These are phyloP conservation scores for Ispidina picta DNA, from an alignment of 2,797 vertebrate species.

Conservation along the genomic window DNA sequence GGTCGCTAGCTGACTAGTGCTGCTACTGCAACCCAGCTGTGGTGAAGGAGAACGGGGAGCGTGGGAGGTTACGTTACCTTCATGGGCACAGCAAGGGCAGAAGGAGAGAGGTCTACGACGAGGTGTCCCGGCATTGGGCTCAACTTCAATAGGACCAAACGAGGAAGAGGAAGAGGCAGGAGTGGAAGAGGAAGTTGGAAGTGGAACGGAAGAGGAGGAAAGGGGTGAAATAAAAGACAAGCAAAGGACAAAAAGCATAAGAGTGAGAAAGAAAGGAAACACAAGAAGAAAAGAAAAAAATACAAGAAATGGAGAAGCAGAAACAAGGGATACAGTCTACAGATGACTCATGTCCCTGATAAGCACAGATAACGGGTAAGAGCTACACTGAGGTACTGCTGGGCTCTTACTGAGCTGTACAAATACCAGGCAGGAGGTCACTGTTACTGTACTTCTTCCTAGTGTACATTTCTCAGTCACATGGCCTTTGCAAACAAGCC, in stretches of 20 bases:
- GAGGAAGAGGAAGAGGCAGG: constrained; percentile 74
- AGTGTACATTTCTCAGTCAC: neutral
- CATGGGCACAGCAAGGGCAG: constrained; percentile 98
- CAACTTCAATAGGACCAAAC: constrained; percentile 92
- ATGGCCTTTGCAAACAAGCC: neutral
- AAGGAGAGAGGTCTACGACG: constrained; percentile 98
- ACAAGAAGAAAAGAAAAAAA: constrained; percentile 79
- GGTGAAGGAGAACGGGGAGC: constrained; percentile 57
- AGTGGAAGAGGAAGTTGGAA: constrained; percentile 73
- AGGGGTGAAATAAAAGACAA: constrained; percentile 77
- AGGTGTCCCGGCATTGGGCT: constrained; percentile 94
- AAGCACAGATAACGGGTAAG: constrained; percentile 67
- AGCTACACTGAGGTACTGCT: constrained; percentile 48
- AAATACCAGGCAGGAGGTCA: constrained; percentile 33
- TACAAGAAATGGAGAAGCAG: constrained; percentile 81
- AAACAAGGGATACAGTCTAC: constrained; percentile 81
- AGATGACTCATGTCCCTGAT: constrained; percentile 73
- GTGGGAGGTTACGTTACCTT: constrained; percentile 92
- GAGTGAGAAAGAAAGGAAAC: constrained; percentile 76
- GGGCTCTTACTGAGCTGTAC: constrained; percentile 36
- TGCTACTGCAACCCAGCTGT: constrained; percentile 76
- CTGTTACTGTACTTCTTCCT: neutral
- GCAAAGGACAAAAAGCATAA: constrained; percentile 81
- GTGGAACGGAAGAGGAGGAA: constrained; percentile 73
- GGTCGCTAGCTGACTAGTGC: constrained; percentile 50